phyloP scores from a whole-genome alignment of 2,888 invertebrate genomes.

The Rhamphomyia laevipes region DNA sequence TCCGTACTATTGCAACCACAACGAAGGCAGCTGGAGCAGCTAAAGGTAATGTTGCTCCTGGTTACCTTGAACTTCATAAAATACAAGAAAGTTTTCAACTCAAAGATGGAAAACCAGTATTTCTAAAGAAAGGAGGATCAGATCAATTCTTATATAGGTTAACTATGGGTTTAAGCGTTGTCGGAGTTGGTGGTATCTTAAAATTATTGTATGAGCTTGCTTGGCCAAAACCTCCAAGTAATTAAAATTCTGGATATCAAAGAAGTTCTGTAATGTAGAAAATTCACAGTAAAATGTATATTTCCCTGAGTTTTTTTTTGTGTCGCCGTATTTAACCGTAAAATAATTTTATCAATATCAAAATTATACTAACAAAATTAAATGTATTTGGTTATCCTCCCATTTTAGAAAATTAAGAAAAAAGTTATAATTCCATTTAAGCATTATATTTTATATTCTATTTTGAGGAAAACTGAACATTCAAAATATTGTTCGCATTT shows the following conservation, averaged over 20 bases:
- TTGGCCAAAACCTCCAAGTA: not conserved
- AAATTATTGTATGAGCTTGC: constrained; percentile 30
- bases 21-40: constrained; percentile 18
- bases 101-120: constrained; percentile 40
- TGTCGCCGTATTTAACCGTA: too few species aligned
- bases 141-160: constrained; percentile 38
- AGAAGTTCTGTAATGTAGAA: constrained; percentile 12
- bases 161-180: constrained; percentile 30
- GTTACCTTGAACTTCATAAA: constrained; percentile 25
- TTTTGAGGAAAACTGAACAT: too few species aligned
- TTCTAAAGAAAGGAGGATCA: constrained; percentile 39
- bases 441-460: too few species aligned
- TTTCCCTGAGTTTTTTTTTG: not conserved
- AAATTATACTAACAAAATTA: too few species aligned
- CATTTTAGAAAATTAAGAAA: too few species aligned
- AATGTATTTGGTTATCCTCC: too few species aligned
- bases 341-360: too few species aligned
- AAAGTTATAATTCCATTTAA: too few species aligned
- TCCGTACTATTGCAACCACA: constrained; percentile 30
- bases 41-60: constrained; percentile 27
- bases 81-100: constrained; percentile 28
- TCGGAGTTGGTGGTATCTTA: constrained; percentile 30
- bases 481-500: too few species aligned
- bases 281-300: constrained; percentile 10
- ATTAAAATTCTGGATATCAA: constrained; percentile 7